Evolutionary conservation across 2,888 invertebrate genomes (phyloP).

Genomic region (Portevinia maculata): DNA sequence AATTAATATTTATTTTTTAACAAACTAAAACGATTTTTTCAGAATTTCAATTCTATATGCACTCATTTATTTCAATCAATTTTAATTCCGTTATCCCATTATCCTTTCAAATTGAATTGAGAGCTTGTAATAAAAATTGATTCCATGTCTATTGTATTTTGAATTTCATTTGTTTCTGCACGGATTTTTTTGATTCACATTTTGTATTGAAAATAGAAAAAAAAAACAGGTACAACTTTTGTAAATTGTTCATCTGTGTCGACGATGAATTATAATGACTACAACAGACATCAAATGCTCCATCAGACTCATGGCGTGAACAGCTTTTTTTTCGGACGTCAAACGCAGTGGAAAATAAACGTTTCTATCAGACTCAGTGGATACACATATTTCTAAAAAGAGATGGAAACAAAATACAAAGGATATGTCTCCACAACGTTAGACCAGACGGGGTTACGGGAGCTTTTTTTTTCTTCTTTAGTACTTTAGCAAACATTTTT

Average conservation of each 20-base stretch:
- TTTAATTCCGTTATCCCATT: conserved; percentile 46
- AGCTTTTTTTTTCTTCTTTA: conserved; percentile 14
- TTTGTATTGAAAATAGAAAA: conserved; percentile 12
- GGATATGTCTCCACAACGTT: conserved; percentile 33
- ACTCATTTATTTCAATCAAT: conserved; percentile 51
- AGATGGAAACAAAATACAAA: conserved; percentile 12
- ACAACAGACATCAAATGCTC: conserved; percentile 18
- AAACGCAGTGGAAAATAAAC: conserved; percentile 34
- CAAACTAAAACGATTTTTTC: conserved; percentile 18
- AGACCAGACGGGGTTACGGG: conserved; percentile 15
- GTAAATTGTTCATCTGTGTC: conserved; percentile 27
- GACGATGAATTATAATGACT: conserved; percentile 43
- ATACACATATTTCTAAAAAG: conserved; percentile 4
- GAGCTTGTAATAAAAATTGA: conserved; percentile 42
- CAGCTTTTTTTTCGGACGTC: conserved; percentile 26
- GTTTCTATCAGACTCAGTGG: conserved; percentile 18
- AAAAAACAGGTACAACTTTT: conserved; percentile 13
- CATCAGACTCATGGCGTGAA: conserved; percentile 26
- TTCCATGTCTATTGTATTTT: conserved; percentile 15
- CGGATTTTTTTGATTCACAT: neutral
- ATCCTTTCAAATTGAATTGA: conserved; percentile 47
- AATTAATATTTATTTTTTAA: conserved; percentile 1
- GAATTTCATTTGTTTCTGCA: conserved; percentile 11
- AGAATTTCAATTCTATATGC: conserved; percentile 4
- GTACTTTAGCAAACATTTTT: no score